phyloP scores from a whole-genome alignment of 2,888 invertebrate species.

The Sclerodermus sp. region DNA sequence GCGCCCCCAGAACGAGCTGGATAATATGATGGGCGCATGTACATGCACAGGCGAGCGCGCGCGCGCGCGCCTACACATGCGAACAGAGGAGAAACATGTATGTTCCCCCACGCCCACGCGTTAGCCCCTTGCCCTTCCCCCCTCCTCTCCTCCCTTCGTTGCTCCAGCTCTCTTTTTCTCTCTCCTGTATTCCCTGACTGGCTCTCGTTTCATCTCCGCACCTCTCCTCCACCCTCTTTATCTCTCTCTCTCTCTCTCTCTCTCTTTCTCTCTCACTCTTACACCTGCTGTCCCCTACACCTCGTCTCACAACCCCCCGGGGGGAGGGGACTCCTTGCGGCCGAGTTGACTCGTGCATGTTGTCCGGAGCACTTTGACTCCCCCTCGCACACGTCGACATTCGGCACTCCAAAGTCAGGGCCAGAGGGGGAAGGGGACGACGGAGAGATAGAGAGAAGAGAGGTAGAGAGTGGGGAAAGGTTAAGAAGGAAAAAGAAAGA shows the following conservation, averaged over 20 bases:
- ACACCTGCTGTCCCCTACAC: too few species aligned
- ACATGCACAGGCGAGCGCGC: not conserved
- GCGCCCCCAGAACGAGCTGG: constrained; percentile 26
- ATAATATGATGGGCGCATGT: constrained; percentile 29
- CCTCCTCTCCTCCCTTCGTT: too few species aligned
- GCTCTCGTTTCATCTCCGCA: too few species aligned
- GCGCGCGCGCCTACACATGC: constrained; percentile 12
- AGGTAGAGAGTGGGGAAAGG: constrained; percentile 3
- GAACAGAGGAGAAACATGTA: constrained; percentile 5
- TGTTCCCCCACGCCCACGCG: not conserved
- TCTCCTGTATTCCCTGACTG: too few species aligned
- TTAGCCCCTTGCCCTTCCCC: not conserved
- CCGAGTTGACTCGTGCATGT: constrained; percentile 32
- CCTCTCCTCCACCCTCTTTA: too few species aligned
- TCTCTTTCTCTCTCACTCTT: too few species aligned
- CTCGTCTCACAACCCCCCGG: too few species aligned
- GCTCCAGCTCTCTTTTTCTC: too few species aligned
- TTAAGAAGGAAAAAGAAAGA: constrained; percentile 10
- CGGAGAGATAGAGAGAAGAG: not conserved
- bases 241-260: too few species aligned
- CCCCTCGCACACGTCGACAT: constrained; percentile 13
- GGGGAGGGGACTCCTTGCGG: constrained; percentile 29
- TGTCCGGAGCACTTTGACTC: constrained; percentile 31
- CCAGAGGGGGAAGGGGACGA: not conserved
- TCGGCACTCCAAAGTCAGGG: constrained; percentile 23